phyloP scores from a whole-genome alignment of 1,140 invertebrate species.

The Brachionus rotundiformis region DNA sequence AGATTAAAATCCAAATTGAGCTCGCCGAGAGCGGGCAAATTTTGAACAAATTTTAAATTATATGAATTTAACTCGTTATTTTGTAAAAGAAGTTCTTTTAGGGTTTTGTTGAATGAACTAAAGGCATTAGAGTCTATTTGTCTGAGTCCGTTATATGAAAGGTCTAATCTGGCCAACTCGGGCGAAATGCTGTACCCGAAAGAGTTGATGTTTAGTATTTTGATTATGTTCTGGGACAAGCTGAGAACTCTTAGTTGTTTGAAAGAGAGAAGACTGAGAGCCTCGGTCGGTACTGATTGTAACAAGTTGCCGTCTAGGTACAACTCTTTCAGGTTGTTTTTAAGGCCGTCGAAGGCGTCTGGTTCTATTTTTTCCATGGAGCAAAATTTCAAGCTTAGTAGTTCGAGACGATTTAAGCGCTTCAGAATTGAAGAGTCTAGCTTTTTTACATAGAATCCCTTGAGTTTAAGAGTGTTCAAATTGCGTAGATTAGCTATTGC shows the following conservation, averaged over 20 bases:
- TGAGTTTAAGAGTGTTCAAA: conserved; percentile 25
- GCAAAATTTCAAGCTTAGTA: conserved; percentile 42
- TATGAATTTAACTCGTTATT: conserved; percentile 50
- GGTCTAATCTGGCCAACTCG: not conserved
- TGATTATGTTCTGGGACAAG: conserved; percentile 33
- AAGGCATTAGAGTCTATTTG: not conserved
- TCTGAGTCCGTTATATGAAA: conserved; percentile 41
- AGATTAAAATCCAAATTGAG: conserved; percentile 49
- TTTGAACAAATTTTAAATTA: conserved; percentile 28
- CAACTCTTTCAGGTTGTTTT: conserved; percentile 31
- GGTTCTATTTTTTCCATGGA: not conserved
- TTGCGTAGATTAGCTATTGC: conserved; percentile 44
- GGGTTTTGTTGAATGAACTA: conserved; percentile 20
- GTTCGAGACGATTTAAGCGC: not conserved
- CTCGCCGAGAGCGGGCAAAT: conserved; percentile 13
- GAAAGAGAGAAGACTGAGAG: not conserved
- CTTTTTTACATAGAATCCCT: not conserved
- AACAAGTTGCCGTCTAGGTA: conserved; percentile 41
- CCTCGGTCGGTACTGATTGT: conserved; percentile 12
- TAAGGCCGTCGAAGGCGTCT: conserved; percentile 29
- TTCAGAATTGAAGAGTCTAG: not conserved
- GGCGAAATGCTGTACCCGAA: not conserved
- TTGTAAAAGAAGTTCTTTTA: conserved; percentile 37
- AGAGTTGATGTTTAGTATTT: not conserved
- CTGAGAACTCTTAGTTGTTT: not conserved